Evolutionary conservation across 2,797 vertebrate genomes (phyloP), one percentile per base, ranked within the genome.

Genomic region (Pachyuromys duprasi): DNA sequence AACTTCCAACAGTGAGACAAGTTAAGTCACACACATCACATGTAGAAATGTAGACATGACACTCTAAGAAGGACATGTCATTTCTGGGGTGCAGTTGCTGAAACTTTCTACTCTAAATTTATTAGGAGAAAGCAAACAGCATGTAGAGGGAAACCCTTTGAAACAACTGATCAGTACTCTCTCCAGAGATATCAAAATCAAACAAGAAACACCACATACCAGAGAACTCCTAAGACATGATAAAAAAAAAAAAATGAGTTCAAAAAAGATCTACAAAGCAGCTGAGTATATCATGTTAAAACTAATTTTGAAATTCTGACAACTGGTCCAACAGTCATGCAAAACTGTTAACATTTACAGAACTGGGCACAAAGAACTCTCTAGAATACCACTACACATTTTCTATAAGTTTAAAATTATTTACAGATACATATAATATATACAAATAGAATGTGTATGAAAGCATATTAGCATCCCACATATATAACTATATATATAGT

Each of bases 241-340:
- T 45, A 95, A 90, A 42, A 74, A 20, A 42, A 57, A 96, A 88
- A 49, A 49, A 49, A 49, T 8, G 83, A 75, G 15, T 60, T 89
- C 31, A 84, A 65, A 91, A 57, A 57, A 57, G 2, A 53, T 45
- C 57, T 53, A 4, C 60, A 88, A 42, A 83, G 31, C 39, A 83
- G 82, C 20, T 57, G 8, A 82, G 20, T 49, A 5, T 24, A 84
- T 26, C 55, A 45, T 15, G 69, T 76, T 92, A 84, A 91, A 93
- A 89, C 45, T 91, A 82, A 93, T 63, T 84, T 95, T 12, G 60
- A 88, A 60, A 86, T 90, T 93, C 91, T 87, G 62, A 90, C 63
- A 72, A 78, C 0, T 74, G 24, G 60, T 67, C 45, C 31, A 55
- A 28, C 9, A 9, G 39, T 53, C 49, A 81, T 17, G 2, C 33